Evolutionary conservation across 2,797 vertebrate genomes (phyloP), one percentile per base, ranked within the genome.

Genomic region (Sylvia borin): DNA sequence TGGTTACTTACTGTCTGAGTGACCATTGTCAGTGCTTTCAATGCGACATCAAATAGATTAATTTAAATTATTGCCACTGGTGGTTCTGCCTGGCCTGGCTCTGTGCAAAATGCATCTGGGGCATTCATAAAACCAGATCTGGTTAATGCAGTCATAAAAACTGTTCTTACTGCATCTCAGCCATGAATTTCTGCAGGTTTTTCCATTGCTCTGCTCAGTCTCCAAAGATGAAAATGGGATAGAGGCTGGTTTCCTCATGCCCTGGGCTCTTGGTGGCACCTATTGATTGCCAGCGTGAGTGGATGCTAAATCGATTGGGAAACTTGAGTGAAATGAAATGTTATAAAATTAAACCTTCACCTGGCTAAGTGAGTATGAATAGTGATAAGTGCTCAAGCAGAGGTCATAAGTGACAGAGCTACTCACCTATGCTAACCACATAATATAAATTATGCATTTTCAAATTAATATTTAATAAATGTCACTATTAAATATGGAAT

Each of bases 401-500:
- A 94, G 87, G 73, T 93, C 45, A 25, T 18, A 40, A 93, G 53
- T 84, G 85, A 65, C 38, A n/a, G 55, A 88, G 58, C 17, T 50
- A 11, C 48, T 94, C 64, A 85, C 55, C 60, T 92, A 20, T 75
- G 71, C 38, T 68, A 91, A 67, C 55, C 50, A 48, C 29, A 20
- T 16, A 26, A 27, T 53, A 74, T 92, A 32, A 90, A 95, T 92
- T 14, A 92, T 92, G 36, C 13, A 92, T 73, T 68, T 80, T 45
- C 31, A 38, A 68, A 67, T 95, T 71, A 94, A 91, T 67, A 18
- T 81, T 94, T 96, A 93, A 93, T 91, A 94, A 94, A 92, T 94
- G 73, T 20, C 58, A 65, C 55, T 70, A 57, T 94, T 64, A 93
- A 95, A 86, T 92, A 89, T 71, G 55, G 86, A 79, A 85, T 66